These are phyloP conservation scores for Pyxicephalus adspersus DNA, from an alignment of 2,113 vertebrate species.

Conservation along the genomic window DNA sequence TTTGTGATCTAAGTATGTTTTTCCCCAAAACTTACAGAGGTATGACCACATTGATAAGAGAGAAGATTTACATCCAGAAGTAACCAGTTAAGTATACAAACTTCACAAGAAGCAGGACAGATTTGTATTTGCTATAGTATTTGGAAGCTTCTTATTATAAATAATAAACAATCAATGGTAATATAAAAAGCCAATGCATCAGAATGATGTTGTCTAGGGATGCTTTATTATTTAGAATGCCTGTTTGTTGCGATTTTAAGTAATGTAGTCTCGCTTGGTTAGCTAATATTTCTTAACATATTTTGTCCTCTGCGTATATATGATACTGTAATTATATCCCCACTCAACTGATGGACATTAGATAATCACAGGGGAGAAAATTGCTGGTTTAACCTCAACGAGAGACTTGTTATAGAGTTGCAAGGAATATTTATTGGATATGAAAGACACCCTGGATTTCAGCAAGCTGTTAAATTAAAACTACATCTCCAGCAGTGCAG, in stretches of 20 bases:
- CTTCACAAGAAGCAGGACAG: too few species aligned
- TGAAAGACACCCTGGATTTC: slow-evolving; percentile 17
- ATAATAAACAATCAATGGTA: too few species aligned
- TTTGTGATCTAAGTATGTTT: too few species aligned
- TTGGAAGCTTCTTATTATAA: too few species aligned
- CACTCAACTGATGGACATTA: slow-evolving; percentile 9
- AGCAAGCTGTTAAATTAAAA: slow-evolving; percentile 9
- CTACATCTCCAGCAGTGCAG: slow-evolving; percentile 20
- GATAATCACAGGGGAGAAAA: slow-evolving; percentile 34
- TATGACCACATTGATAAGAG: too few species aligned
- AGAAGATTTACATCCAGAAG: too few species aligned
- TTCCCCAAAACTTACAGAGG: too few species aligned
- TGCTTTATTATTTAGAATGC: slow-evolving; percentile 8
- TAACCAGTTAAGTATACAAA: too few species aligned
- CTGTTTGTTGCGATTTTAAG: slow-evolving; percentile 8
- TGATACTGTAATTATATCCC: slow-evolving; percentile 16
- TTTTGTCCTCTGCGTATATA: not conserved
- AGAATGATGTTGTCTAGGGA: not conserved
- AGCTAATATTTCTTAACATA: slow-evolving; percentile 29
- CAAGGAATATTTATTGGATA: slow-evolving; percentile 22
- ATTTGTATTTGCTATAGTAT: too few species aligned
- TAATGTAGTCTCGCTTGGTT: slow-evolving; percentile 20
- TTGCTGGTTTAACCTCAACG: slow-evolving; percentile 10
- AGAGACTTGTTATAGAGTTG: not conserved
- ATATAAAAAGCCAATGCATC: too few species aligned